phyloP scores from a whole-genome alignment of 2,797 vertebrate species.

The Chromobotia macracanthus region DNA sequence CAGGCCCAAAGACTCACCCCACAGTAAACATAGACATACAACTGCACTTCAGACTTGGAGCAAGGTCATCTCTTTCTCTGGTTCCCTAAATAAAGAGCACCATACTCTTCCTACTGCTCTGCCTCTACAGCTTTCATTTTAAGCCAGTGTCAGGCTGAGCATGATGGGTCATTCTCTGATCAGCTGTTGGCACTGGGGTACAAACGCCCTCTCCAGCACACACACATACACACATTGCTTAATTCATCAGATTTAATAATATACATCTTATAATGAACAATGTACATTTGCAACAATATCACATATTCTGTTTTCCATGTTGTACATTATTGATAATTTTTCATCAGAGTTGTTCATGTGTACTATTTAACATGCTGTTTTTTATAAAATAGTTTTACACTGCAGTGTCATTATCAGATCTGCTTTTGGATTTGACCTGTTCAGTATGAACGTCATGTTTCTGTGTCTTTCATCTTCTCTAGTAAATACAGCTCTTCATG shows the following conservation, averaged over 20 bases:
- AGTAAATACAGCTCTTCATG: background rate
- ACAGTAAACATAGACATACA: constrained; percentile 55
- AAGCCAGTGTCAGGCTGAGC: constrained; percentile 74
- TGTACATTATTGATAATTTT: background rate
- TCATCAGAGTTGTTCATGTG: too few relatives aligned
- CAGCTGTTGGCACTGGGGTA: constrained; percentile 78
- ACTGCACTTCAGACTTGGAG: constrained; percentile 52
- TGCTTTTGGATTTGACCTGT: constrained; percentile 42
- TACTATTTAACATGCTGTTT: too few relatives aligned
- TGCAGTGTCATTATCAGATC: background rate
- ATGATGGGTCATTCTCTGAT: constrained; percentile 69
- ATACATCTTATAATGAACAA: too few relatives aligned
- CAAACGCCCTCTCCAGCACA: constrained; percentile 56
- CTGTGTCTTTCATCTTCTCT: constrained; percentile 11
- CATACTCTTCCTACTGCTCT: constrained; percentile 67
- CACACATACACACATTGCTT: constrained; percentile 48
- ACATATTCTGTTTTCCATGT: too few relatives aligned
- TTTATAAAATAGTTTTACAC: constrained; percentile 3
- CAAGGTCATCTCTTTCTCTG: constrained; percentile 55
- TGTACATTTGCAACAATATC: too few relatives aligned
- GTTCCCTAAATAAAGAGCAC: constrained; percentile 74
- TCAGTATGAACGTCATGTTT: constrained; percentile 24
- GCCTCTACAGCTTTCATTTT: constrained; percentile 75
- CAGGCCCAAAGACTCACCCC: constrained; percentile 27
- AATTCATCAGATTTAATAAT: too few relatives aligned